Evolutionary conservation across 2,888 invertebrate species (phyloP), one percentile per base, ranked within the genome.

Genomic region (Malacosoma neustria): DNA sequence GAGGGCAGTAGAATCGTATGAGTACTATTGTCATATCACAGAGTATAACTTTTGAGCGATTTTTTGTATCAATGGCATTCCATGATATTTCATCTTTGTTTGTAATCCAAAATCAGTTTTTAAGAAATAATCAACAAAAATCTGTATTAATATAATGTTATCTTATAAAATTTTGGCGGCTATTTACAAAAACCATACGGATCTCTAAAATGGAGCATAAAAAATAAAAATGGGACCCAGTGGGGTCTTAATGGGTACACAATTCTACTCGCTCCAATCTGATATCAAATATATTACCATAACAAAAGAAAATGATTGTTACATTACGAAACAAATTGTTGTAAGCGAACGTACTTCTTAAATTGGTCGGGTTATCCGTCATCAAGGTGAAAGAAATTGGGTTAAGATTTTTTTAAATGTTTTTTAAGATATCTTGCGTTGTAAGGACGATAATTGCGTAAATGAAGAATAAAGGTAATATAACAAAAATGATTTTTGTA

Each of bases 241-340:
- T 22, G 22, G 22, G 22, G 22, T 22, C 22, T 22, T 22, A 22
- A 22, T 22, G 9, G 22, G 22, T 22, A 22, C 22, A 22, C 22
- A 22, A 22, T 22, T 22, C 22, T 22, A 3, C 22, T 9, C 7
- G 22, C 22, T 1, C 1, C 22, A 22, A 33, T 33, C 33, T 12
- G 11, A 33, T 14, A 33, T 33, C 22, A 15, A 33, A 33, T 33
- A 22, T 6, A 33, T 33, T 33, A 33, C 11, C 33, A 33, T 33
- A 33, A 33, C 33, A 33, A 33, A 33, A 33, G 33, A 15, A 15
- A 15, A 22, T 22, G 15, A 11, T 6, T 33, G 15, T 15, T 11
- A 13, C 15, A 15, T 14, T 33, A 22, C 12, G 33, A 14, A 15
- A 33, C 33, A 13, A 22, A 22, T 22, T 22, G 22, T 22, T 22